Percentiles rank a stretch among this genome's conserved stretches.
Evolutionary conservation across 2,113 vertebrate genomes (phyloP).

Genomic region (Forbesichthys papilliferus): DNA sequence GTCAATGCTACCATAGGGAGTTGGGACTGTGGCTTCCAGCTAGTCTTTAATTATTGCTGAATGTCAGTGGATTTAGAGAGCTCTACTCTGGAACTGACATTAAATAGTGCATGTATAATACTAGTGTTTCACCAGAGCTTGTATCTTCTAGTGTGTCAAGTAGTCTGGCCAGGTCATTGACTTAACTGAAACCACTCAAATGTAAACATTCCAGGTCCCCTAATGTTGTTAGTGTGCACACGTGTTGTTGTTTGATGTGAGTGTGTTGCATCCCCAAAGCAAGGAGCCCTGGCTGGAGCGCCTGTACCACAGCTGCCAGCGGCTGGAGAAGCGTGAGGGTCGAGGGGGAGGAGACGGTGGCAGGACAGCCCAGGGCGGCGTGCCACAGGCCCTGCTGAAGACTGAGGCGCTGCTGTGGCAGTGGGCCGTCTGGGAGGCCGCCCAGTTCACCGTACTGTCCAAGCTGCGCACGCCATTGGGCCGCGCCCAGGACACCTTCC

Average conservation of each 20-base stretch:
- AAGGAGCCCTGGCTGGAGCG: slow-evolving; percentile 98
- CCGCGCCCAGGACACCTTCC: slow-evolving; percentile 97
- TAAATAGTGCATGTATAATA: too few relatives aligned
- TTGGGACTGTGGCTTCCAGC: too few relatives aligned
- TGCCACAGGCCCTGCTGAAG: slow-evolving; percentile 87
- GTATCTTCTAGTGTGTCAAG: too few relatives aligned
- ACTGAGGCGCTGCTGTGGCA: slow-evolving; percentile 96
- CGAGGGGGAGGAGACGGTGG: slow-evolving; percentile 32
- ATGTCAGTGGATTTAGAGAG: too few relatives aligned
- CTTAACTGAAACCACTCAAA: too few relatives aligned
- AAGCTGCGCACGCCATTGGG: slow-evolving; percentile 94
- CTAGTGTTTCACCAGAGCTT: too few relatives aligned
- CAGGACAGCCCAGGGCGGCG: slow-evolving; percentile 65
- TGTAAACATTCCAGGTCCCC: too few relatives aligned
- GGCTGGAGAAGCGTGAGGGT: slow-evolving; percentile 87
- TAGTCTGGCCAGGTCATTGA: too few relatives aligned
- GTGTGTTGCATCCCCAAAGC: slow-evolving; percentile 65
- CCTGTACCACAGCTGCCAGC: slow-evolving; percentile 95
- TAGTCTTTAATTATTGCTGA: too few relatives aligned
- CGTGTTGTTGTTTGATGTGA: neutral
- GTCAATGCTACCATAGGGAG: too few relatives aligned
- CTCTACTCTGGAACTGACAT: too few relatives aligned
- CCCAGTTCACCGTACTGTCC: slow-evolving; percentile 96
- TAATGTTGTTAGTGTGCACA: too few relatives aligned
- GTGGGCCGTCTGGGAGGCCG: slow-evolving; percentile 99